Evolutionary conservation across 2,888 invertebrate genomes (phyloP), one percentile per base, ranked within the genome.

Genomic region (Anodontia alba): DNA sequence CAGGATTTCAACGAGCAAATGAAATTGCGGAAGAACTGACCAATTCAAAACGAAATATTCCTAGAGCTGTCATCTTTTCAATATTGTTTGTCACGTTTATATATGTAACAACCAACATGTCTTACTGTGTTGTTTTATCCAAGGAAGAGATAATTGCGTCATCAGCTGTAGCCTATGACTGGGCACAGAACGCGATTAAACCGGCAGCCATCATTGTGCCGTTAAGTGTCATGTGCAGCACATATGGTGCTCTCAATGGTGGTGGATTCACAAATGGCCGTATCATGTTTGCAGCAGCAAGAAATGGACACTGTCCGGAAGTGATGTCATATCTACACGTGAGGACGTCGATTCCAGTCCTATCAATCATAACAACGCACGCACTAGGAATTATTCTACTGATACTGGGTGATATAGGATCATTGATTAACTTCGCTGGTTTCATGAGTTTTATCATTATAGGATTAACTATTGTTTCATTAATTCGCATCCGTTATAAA

Each of bases 271-370:
- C 71, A 0, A 51, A 70, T 5, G 73, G 78, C 29, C 38, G 84
- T 38, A 69, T 84, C 29, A 49, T 84, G 76, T 84, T 81, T 74
- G 78, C 84, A 20, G 81, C 74, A 36, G 80, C 84, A 20, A 72
- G 84, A 36, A 75, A 72, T 3, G 81, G 78, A 12, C 81, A 78
- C 23, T 79, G 66, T 66, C 84, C 84, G 76, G 84, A 81, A 76
- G 71, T 78, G 43, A 73, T 84, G 70, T 81, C 81, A 54, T 76
- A 33, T 66, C 68, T 84, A 12, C 76, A 84, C 51, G 73, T 76
- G 20, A 26, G 54, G 2, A 49, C 80, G 1, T 70, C 57, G 10
- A 78, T 78, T n/a, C 84, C 84, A 10, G 46, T 46, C 10, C 3
- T 69, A 20, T 42, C 69, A 12, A 15, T 76, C 12, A 57, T 73